Evolutionary conservation across 2,888 invertebrate species (phyloP).

Genomic region (Ectobius pallidus): DNA sequence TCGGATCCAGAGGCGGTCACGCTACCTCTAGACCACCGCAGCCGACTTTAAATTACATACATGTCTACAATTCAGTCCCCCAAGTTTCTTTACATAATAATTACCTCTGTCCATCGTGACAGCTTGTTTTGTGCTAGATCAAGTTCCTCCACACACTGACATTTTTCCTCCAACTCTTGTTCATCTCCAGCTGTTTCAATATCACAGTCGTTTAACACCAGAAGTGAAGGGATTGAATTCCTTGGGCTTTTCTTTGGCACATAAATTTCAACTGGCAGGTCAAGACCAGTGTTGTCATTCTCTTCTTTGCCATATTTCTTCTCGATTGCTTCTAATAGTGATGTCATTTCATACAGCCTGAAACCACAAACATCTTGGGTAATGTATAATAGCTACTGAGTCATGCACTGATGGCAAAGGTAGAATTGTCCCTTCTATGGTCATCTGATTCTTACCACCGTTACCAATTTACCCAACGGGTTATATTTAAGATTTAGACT

Average conservation of each 20-base stretch:
- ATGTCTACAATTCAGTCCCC: too few species aligned
- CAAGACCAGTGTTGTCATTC: slow-evolving; percentile 23
- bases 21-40: too few species aligned
- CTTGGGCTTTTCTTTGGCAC: slow-evolving; percentile 81
- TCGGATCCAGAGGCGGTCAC: too few species aligned
- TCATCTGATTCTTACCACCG: not conserved
- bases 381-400: not conserved
- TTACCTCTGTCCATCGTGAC: slow-evolving; percentile 87
- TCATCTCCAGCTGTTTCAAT: slow-evolving; percentile 89
- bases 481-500: not conserved
- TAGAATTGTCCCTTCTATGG: too few species aligned
- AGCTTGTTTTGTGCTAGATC: slow-evolving; percentile 94
- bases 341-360: slow-evolving; percentile 69
- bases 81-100: too few species aligned
- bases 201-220: slow-evolving; percentile 90
- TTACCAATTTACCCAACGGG: slow-evolving; percentile 12
- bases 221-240: slow-evolving; percentile 72
- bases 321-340: slow-evolving; percentile 87
- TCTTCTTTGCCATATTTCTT: slow-evolving; percentile 72
- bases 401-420: too few species aligned
- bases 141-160: slow-evolving; percentile 89
- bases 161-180: slow-evolving; percentile 78
- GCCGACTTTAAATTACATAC: too few species aligned
- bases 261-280: slow-evolving; percentile 80
- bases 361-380: not conserved